Evolutionary conservation across 2,888 invertebrate species (phyloP), one percentile per base, ranked within the genome.

Genomic region (Alsophila aescularia): DNA sequence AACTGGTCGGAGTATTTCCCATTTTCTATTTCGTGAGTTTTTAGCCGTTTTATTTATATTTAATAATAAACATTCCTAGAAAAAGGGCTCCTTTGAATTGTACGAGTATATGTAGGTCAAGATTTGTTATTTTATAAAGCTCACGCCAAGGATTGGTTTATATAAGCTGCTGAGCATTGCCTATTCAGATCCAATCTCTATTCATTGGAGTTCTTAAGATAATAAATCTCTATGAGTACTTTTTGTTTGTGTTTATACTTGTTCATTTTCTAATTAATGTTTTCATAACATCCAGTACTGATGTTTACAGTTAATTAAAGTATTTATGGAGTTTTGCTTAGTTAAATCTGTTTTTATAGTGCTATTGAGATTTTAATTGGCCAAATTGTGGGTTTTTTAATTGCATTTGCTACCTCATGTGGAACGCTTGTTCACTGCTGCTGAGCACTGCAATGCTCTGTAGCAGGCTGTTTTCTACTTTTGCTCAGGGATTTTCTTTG

Each of bases 121-220:
- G 69, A 66, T 61, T 62, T 66, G 69, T 68, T 66, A 70, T 68
- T 73, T 69, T 60, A 66, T 69, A 66, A 64, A 64, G 65, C 60
- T 52, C 63, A 41, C 14, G 16, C 47, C 32, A 69, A 67, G 67
- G 70, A 70, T 69, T 69, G 64, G 69, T 71, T 72, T 69, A 65
- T 69, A 66, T 66, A 67, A 59, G 67, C 55, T 62, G 55, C 58
- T 62, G 57, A 45, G 21, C 59, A 60, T 66, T 60, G 67, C 59
- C 62, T 65, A 70, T 69, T 71, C 70, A 65, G 62, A 66, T 58
- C 61, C 64, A 62, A 74, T 75, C 75, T 73, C 74, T 74, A 73
- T 73, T 73, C 75, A 73, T 73, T 56, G 50, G 32, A 39, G 56
- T 65, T 68, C 59, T 52, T 49, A 64, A 66, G 63, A 65, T 61